Conservation (phyloP, 2,113 vertebrate species). For the Phaethornis superciliosus region DNA sequence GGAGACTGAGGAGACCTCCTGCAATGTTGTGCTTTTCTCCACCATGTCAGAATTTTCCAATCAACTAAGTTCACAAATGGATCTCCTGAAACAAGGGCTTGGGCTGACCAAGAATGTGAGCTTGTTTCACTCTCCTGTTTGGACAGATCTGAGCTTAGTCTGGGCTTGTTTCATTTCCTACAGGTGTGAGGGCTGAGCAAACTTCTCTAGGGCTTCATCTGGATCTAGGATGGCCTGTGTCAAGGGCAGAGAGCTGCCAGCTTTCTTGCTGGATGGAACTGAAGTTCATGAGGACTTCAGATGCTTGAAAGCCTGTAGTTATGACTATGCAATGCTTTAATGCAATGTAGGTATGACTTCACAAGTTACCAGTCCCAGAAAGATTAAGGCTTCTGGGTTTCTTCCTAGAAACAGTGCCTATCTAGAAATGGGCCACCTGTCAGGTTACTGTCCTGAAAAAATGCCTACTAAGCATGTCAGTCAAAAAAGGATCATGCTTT, state of each 20-base stretch:
- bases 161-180: neutral
- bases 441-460: neutral
- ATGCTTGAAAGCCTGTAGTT: neutral
- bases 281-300: neutral
- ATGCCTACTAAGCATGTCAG: neutral
- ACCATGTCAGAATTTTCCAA: neutral
- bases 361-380: neutral
- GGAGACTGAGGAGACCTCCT: neutral
- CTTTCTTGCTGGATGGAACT: neutral
- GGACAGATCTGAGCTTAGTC: neutral
- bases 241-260: neutral
- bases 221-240: neutral
- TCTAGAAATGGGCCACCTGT: neutral
- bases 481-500: neutral
- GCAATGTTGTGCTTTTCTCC: neutral
- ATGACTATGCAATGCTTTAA: neutral
- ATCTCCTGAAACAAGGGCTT: neutral
- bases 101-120: neutral
- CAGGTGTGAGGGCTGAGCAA: neutral
- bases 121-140: conserved; percentile 26
- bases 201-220: neutral
- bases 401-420: neutral
- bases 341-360: neutral
- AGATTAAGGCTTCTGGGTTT: neutral
- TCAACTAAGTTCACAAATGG: neutral